Conservation (phyloP, 1,140 invertebrate species). For the Pseudoatta argentina region DNA sequence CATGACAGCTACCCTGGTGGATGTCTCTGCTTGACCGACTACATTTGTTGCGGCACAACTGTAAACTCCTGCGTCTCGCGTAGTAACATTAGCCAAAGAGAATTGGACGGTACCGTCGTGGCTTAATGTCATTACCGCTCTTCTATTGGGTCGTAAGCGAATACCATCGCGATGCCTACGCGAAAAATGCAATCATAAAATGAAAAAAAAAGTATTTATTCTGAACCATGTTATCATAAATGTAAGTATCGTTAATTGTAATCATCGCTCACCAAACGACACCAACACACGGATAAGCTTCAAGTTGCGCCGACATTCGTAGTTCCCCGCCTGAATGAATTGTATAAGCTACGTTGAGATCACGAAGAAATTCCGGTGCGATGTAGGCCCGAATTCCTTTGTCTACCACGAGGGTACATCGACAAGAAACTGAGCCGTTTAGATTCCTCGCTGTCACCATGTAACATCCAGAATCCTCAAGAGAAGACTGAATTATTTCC, state of each 20-base stretch:
- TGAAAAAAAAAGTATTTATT: not conserved
- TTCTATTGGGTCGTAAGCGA: slow-evolving; percentile 91
- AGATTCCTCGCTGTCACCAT: slow-evolving; percentile 92
- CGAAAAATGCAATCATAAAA: not conserved
- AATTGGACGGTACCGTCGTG: slow-evolving; percentile 93
- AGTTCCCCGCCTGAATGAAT: slow-evolving; percentile 89
- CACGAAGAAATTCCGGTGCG: slow-evolving; percentile 91
- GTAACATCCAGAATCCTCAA: slow-evolving; percentile 94
- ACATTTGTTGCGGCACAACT: slow-evolving; percentile 95
- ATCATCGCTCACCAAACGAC: slow-evolving; percentile 90
- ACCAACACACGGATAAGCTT: slow-evolving; percentile 93
- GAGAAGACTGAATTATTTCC: slow-evolving; percentile 91
- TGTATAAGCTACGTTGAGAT: slow-evolving; percentile 88
- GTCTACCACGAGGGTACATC: slow-evolving; percentile 93
- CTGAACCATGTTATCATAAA: not conserved
- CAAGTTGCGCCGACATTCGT: slow-evolving; percentile 90
- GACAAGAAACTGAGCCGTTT: slow-evolving; percentile 94
- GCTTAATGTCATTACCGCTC: slow-evolving; percentile 91
- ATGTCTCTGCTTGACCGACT: slow-evolving; percentile 92
- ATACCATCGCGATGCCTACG: slow-evolving; percentile 89
- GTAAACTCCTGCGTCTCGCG: slow-evolving; percentile 94
- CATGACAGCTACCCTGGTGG: slow-evolving; percentile 89
- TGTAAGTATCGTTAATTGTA: not conserved
- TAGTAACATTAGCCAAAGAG: slow-evolving; percentile 89
- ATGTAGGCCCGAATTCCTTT: slow-evolving; percentile 94